Percentiles rank a stretch among this genome's conserved stretches.
Conservation (phyloP, 2,888 invertebrate species). For the Leptopilina syphax region DNA sequence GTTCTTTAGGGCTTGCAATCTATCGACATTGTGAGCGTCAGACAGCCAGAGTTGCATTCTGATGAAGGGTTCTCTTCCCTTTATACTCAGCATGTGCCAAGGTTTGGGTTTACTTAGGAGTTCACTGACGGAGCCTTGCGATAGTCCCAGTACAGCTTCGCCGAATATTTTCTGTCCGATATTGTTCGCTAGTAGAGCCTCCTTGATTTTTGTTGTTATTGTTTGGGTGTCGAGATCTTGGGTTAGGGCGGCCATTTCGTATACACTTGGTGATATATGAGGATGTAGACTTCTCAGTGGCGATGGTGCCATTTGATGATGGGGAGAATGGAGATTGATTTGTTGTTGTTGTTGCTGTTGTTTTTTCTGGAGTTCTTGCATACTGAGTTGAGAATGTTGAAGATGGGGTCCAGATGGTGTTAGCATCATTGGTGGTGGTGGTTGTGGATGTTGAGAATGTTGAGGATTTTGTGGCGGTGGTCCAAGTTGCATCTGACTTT, state of each 20-base stretch:
- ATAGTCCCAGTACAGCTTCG: slow-evolving; percentile 96
- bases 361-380: slow-evolving; percentile 81
- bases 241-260: slow-evolving; percentile 97
- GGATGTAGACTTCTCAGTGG: slow-evolving; percentile 87
- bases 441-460: slow-evolving; percentile 69
- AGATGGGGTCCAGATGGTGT: slow-evolving; percentile 88
- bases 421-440: slow-evolving; percentile 82
- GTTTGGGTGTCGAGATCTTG: slow-evolving; percentile 97
- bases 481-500: slow-evolving; percentile 72
- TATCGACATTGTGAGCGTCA: slow-evolving; percentile 96
- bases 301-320: slow-evolving; percentile 81
- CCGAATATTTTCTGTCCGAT: slow-evolving; percentile 99
- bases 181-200: slow-evolving; percentile 96
- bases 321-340: slow-evolving; percentile 81
- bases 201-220: slow-evolving; percentile 97
- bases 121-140: slow-evolving; percentile 98
- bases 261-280: slow-evolving; percentile 95
- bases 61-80: slow-evolving; percentile 97
- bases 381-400: slow-evolving; percentile 83
- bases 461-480: slow-evolving; percentile 73
- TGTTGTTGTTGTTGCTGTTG: slow-evolving; percentile 77
- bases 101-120: slow-evolving; percentile 98
- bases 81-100: slow-evolving; percentile 99
- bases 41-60: slow-evolving; percentile 98
- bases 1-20: slow-evolving; percentile 93